These are phyloP conservation scores for Micrastur ruficollis DNA, from an alignment of 2,797 vertebrate genomes.

Conservation along the genomic window DNA sequence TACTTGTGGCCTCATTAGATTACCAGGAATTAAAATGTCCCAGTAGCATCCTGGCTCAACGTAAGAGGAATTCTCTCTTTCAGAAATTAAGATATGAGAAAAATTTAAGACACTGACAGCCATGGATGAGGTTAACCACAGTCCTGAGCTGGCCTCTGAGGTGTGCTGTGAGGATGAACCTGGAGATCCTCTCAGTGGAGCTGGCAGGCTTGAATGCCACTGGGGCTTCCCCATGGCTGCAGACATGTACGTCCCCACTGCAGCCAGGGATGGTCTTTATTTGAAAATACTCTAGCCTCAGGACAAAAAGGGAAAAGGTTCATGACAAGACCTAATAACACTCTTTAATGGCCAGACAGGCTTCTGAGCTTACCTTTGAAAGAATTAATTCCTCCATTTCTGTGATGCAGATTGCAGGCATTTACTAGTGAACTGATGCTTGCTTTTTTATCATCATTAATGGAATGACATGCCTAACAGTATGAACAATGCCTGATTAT, in stretches of 20 bases:
- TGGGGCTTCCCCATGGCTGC: background rate
- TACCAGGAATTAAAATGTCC: background rate
- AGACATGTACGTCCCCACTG: accelerated
- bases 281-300: background rate
- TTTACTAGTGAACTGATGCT: background rate
- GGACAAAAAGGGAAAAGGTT: background rate
- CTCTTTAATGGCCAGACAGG: background rate
- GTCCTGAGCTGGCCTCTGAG: background rate
- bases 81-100: background rate
- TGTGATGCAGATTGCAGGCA: background rate
- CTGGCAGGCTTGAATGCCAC: background rate
- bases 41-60: background rate
- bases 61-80: background rate
- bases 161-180: background rate
- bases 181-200: background rate
- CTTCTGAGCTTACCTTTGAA: background rate
- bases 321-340: background rate
- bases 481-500: background rate
- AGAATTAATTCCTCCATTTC: background rate
- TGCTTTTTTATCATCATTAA: constrained; percentile 19
- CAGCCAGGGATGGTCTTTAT: background rate
- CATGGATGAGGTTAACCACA: background rate
- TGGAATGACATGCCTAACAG: background rate
- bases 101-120: background rate
- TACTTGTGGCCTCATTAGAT: background rate